Percentiles rank a stretch among this genome's conserved stretches.
Conservation (phyloP, 1,140 invertebrate species). For the Batillaria attramentaria region DNA sequence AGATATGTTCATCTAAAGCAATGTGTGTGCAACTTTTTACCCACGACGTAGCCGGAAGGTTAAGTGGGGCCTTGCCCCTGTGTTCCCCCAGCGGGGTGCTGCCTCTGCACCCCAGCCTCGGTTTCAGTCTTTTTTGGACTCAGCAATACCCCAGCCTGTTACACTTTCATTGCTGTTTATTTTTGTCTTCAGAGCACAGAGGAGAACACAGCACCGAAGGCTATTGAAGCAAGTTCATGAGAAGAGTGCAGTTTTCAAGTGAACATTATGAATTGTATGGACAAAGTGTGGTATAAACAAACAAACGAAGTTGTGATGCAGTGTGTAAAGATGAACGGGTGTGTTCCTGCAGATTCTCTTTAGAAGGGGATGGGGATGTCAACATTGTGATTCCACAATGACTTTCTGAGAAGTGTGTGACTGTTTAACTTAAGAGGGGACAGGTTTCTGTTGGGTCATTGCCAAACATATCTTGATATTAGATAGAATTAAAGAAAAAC, state of each 20-base stretch:
- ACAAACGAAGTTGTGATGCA: too few relatives aligned
- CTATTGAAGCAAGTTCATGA: slow-evolving; percentile 27
- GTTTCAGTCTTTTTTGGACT: not conserved
- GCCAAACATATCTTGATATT: not conserved
- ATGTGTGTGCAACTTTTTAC: too few relatives aligned
- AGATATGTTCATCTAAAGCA: too few relatives aligned
- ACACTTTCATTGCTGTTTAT: not conserved
- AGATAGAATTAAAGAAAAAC: too few relatives aligned
- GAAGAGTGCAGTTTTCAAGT: not conserved
- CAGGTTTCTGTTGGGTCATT: not conserved
- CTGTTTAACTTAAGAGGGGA: not conserved
- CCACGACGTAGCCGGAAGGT: too few relatives aligned
- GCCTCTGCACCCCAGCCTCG: too few relatives aligned
- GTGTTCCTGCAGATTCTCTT: too few relatives aligned
- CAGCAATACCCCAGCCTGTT: not conserved
- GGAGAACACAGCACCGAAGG: slow-evolving; percentile 6
- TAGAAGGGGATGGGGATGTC: too few relatives aligned
- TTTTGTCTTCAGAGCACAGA: not conserved
- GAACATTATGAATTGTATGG: not conserved
- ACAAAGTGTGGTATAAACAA: not conserved
- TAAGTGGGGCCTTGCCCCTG: too few relatives aligned
- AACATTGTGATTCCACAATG: too few relatives aligned
- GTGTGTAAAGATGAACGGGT: too few relatives aligned
- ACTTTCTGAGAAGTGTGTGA: not conserved
- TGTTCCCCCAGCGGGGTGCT: too few relatives aligned